These are phyloP conservation scores for Echinops telfairi DNA, from an alignment of 2,113 vertebrate species.

Conservation along the genomic window DNA sequence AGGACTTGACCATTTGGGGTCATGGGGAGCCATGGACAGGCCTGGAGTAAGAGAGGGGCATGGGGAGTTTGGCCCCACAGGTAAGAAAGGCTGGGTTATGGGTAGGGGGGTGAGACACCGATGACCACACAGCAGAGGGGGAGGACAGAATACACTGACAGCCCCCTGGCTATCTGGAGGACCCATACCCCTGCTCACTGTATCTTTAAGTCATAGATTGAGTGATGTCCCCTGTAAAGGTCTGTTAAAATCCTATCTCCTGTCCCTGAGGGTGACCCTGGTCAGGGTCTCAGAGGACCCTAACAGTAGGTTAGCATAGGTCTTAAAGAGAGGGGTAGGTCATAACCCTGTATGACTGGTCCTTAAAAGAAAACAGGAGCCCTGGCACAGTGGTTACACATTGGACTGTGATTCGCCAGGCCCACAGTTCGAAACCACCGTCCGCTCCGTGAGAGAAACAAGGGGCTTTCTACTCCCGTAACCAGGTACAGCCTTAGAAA, in stretches of 20 bases:
- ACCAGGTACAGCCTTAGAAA: no score
- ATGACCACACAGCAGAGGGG: rapidly evolving
- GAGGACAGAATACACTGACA: rapidly evolving
- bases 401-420: no score
- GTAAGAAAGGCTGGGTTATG: neutral
- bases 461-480: no score
- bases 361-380: neutral
- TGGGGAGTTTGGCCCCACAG: neutral
- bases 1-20: neutral
- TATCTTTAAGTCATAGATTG: neutral
- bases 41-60: no score
- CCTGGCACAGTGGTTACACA: neutral
- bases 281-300: neutral
- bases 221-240: neutral
- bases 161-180: rapidly evolving
- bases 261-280: neutral
- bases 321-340: neutral
- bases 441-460: no score
- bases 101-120: neutral
- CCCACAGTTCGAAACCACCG: no score
- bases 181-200: neutral
- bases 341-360: neutral
- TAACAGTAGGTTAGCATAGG: neutral
- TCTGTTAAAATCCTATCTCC: neutral
- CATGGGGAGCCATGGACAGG: neutral